phyloP scores from a whole-genome alignment of 2,888 invertebrate species.

The Pardosa pseudoannulata region DNA sequence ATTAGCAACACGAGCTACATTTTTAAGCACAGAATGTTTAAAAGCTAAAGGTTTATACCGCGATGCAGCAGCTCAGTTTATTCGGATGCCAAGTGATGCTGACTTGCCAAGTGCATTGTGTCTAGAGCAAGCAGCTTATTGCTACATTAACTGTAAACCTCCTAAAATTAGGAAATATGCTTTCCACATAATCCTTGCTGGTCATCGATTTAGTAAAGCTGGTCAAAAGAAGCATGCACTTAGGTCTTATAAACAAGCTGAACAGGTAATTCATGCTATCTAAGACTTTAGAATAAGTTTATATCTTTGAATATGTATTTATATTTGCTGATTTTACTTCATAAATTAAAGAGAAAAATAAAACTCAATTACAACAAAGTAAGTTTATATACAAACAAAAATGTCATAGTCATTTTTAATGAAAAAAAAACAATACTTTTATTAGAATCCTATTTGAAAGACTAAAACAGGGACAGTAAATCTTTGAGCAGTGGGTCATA shows the following conservation, averaged over 20 bases:
- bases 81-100: constrained; percentile 97
- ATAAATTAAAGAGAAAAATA: no score
- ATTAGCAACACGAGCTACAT: constrained; percentile 93
- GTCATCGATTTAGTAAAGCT: constrained; percentile 95
- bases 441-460: no score
- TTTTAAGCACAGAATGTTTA: constrained; percentile 92
- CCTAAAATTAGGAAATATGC: constrained; percentile 90
- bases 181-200: constrained; percentile 96
- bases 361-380: no score
- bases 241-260: constrained; percentile 93
- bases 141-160: constrained; percentile 84
- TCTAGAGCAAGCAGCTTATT: constrained; percentile 95
- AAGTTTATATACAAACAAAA: no score
- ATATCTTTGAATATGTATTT: no score
- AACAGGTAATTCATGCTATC: constrained; percentile 87
- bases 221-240: constrained; percentile 94
- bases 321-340: no score
- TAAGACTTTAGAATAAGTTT: no score
- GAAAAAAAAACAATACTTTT: no score
- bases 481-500: no score
- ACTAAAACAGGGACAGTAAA: no score
- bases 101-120: constrained; percentile 95
- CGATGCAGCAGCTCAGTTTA: constrained; percentile 96
- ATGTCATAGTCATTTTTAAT: no score
- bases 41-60: constrained; percentile 87